A percentile compares a stretch with the other conserved stretches of the same genome.
Conservation (phyloP, 1,140 invertebrate genomes). For the Rhysida immarginata region DNA sequence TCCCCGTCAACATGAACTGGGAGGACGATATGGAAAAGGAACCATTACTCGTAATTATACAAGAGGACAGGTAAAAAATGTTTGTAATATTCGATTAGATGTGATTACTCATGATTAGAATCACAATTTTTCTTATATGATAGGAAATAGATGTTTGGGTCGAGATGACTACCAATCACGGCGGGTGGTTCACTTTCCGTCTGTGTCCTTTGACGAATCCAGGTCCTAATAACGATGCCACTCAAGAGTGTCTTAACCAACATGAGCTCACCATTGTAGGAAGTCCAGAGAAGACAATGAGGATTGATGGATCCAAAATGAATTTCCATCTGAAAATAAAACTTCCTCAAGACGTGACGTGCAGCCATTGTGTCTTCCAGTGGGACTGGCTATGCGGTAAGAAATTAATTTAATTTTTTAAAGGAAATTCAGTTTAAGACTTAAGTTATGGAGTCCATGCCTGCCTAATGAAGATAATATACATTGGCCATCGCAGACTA, state of each 20-base stretch:
- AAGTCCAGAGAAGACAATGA: conserved; percentile 15
- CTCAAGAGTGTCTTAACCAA: conserved; percentile 26
- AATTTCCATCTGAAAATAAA: conserved; percentile 17
- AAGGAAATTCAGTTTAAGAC: no score
- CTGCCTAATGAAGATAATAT: no score
- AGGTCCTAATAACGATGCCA: conserved; percentile 8
- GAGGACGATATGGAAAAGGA: no score
- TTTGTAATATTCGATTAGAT: no score
- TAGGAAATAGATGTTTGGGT: background rate
- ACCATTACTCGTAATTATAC: no score
- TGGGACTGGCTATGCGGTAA: conserved; percentile 29
- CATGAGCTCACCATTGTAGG: conserved; percentile 24
- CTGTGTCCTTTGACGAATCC: conserved; percentile 14
- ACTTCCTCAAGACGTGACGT: conserved; percentile 22
- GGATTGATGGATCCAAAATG: conserved; percentile 11
- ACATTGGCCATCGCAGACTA: no score
- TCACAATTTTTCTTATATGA: no score
- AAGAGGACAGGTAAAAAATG: no score
- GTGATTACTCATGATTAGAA: no score
- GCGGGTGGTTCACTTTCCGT: conserved; percentile 58
- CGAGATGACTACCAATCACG: conserved; percentile 38
- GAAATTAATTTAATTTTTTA: no score
- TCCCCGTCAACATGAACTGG: no score
- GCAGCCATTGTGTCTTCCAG: conserved; percentile 25
- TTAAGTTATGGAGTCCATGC: no score